Conservation (phyloP, 2,797 vertebrate species). For the Sebastes nivosus region DNA sequence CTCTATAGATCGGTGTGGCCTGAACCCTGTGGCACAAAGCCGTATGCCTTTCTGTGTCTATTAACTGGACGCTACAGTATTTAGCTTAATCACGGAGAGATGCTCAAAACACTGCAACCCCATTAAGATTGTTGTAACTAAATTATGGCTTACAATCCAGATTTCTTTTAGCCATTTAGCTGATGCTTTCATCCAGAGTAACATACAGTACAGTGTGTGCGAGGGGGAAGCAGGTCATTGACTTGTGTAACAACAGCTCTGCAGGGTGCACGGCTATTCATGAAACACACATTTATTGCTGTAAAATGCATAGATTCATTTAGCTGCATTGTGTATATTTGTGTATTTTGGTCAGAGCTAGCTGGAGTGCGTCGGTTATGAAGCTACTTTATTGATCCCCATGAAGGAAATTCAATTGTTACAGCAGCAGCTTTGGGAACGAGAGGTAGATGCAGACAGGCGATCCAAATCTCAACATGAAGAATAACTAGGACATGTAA, state of each 20-base stretch:
- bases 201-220: background rate
- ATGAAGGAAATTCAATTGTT: background rate
- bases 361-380: background rate
- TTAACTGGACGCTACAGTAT: conserved; percentile 22
- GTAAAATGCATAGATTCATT: background rate
- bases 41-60: conserved; percentile 13
- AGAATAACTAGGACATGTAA: background rate
- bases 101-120: background rate
- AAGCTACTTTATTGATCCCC: background rate
- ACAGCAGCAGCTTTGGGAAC: background rate
- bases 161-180: background rate
- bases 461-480: background rate
- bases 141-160: background rate
- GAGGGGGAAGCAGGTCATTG: background rate
- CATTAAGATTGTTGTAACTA: background rate
- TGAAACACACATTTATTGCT: background rate
- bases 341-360: background rate
- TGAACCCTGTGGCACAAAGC: conserved; percentile 20
- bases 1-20: conserved; percentile 48
- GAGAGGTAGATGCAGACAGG: background rate
- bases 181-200: background rate
- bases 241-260: background rate
- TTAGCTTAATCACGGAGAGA: conserved; percentile 10
- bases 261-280: background rate
- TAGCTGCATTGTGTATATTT: background rate